Conservation (phyloP, 2,113 vertebrate genomes). For the Myocastor coypus region DNA sequence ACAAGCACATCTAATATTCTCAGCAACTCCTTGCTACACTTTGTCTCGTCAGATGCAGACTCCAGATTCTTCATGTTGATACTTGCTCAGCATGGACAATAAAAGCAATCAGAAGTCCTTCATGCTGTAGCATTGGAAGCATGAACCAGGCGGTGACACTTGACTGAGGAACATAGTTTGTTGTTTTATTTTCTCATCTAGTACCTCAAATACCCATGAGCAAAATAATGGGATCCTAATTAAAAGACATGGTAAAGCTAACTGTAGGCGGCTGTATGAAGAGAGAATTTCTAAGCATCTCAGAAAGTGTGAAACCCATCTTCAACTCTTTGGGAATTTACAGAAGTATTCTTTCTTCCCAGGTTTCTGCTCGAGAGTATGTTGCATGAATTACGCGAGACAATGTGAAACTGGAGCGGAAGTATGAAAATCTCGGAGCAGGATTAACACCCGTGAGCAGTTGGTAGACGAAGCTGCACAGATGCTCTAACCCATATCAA, state of each 20-base stretch:
- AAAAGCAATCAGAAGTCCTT: not conserved
- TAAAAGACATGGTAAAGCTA: not conserved
- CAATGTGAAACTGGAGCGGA: conserved; percentile 68
- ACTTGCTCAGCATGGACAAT: not conserved
- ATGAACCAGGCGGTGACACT: not conserved
- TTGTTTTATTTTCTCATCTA: not conserved
- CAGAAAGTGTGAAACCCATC: not conserved
- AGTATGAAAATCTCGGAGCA: conserved; percentile 68
- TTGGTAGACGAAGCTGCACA: conserved; percentile 53
- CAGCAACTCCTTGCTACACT: not conserved
- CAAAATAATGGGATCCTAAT: not conserved
- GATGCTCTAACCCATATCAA: conserved; percentile 60
- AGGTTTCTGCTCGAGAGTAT: conserved; percentile 60
- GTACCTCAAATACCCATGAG: not conserved
- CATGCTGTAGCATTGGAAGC: not conserved
- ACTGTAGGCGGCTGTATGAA: not conserved
- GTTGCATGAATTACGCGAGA: conserved; percentile 74
- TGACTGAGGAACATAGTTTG: not conserved
- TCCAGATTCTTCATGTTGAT: not conserved
- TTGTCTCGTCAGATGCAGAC: not conserved
- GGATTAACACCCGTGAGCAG: conserved; percentile 70
- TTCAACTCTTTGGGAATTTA: conserved; percentile 46
- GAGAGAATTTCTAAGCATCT: not conserved
- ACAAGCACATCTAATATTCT: not conserved
- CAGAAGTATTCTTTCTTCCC: conserved; percentile 56